Percentiles rank a stretch among this genome's conserved stretches.
phyloP scores from a whole-genome alignment of 2,113 vertebrate genomes.

The Nematolebias whitei region DNA sequence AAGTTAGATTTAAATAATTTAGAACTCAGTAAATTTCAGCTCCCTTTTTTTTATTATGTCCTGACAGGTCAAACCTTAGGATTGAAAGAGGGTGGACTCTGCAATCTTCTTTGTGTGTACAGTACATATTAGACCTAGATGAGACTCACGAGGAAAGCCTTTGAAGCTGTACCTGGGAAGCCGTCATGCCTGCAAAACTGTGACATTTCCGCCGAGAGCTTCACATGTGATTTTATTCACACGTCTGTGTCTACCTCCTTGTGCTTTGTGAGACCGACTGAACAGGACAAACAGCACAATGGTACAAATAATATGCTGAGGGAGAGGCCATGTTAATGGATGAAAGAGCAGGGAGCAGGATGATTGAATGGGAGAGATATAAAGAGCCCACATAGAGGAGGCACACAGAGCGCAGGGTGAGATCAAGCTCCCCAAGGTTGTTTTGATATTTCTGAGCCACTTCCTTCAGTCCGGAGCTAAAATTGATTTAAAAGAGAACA shows the following conservation, averaged over 20 bases:
- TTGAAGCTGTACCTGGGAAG: constrained; percentile 42
- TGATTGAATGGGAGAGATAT: constrained; percentile 51
- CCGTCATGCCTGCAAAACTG: constrained; percentile 15
- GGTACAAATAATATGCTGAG: constrained; percentile 46
- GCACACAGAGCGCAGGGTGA: constrained; percentile 38
- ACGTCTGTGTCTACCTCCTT: constrained; percentile 13
- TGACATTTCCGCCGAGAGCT: constrained; percentile 42
- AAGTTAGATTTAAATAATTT: too few species aligned
- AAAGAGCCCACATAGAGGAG: constrained; percentile 54
- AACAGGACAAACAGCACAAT: constrained; percentile 55
- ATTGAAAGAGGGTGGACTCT: constrained; percentile 12
- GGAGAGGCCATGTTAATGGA: constrained; percentile 43
- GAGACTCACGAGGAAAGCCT: constrained; percentile 4
- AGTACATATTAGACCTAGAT: constrained; percentile 3
- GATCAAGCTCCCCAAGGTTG: constrained; percentile 53
- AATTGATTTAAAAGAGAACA: constrained; percentile 43
- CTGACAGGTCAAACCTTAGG: too few species aligned
- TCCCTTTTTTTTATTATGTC: too few species aligned
- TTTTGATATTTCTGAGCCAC: constrained; percentile 57
- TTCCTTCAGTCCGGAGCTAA: constrained; percentile 34
- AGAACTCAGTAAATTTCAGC: too few species aligned
- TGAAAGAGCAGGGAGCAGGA: constrained; percentile 48
- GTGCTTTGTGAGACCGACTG: constrained; percentile 28
- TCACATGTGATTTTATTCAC: constrained; percentile 18
- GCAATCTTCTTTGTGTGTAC: background rate